phyloP scores from a whole-genome alignment of 2,113 vertebrate genomes.

The Tupaia tana region DNA sequence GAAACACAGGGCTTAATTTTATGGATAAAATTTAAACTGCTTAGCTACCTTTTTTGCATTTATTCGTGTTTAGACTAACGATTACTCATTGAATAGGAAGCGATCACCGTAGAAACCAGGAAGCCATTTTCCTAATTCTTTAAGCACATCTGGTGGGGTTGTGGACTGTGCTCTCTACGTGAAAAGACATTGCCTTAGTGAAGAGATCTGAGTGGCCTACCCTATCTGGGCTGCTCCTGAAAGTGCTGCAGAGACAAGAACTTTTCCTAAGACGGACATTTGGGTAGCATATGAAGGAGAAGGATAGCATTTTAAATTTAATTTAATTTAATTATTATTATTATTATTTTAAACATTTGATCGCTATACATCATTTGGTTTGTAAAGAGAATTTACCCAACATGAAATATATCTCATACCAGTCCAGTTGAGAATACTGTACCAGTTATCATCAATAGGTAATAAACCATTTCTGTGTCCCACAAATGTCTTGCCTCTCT shows the following conservation, averaged over 20 bases:
- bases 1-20: constrained; percentile 75
- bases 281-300: neutral
- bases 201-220: neutral
- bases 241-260: neutral
- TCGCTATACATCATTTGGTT: too few relatives aligned
- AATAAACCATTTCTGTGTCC: too few relatives aligned
- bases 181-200: neutral
- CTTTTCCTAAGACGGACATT: neutral
- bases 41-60: constrained; percentile 58
- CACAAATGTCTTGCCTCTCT: too few relatives aligned
- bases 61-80: constrained; percentile 65
- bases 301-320: neutral
- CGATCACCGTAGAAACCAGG: neutral
- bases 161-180: neutral
- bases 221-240: neutral
- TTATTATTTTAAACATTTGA: too few relatives aligned
- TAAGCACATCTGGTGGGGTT: neutral
- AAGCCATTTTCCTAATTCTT: constrained; percentile 12
- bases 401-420: too few relatives aligned
- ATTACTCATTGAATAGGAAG: constrained; percentile 21
- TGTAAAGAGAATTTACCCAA: too few relatives aligned
- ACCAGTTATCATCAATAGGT: too few relatives aligned
- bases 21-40: constrained; percentile 77
- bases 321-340: too few relatives aligned
- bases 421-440: too few relatives aligned